These are phyloP conservation scores for Doryteuthis pealeii DNA, from an alignment of 1,140 invertebrate species.

Conservation along the genomic window DNA sequence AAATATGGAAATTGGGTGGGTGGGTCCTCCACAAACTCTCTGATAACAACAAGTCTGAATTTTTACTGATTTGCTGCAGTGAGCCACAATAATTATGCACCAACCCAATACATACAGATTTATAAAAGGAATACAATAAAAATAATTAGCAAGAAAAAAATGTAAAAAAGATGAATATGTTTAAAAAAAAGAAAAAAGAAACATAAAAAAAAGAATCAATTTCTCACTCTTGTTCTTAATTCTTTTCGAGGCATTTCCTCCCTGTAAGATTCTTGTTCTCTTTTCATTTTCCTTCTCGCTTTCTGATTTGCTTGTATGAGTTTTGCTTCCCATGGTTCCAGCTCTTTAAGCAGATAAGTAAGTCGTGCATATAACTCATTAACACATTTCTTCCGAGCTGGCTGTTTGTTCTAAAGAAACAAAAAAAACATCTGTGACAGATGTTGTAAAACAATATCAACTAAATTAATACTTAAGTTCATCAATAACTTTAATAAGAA, in stretches of 20 bases:
- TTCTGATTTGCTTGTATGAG: slow-evolving; percentile 36
- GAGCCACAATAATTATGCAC: too few species aligned
- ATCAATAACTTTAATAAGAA: background rate
- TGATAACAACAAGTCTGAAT: too few species aligned
- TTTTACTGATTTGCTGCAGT: too few species aligned
- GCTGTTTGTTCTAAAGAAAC: slow-evolving; percentile 3
- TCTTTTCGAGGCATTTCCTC: slow-evolving; percentile 21
- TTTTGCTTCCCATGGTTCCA: slow-evolving; percentile 48
- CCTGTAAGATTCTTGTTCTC: slow-evolving; percentile 42
- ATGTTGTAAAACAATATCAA: background rate
- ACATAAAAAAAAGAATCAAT: too few species aligned
- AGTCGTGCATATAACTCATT: slow-evolving; percentile 46
- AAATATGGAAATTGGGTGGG: too few species aligned
- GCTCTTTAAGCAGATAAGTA: slow-evolving; percentile 42
- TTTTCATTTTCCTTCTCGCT: slow-evolving; percentile 40
- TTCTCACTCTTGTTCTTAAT: background rate
- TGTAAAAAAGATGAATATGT: too few species aligned
- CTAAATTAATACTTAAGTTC: background rate
- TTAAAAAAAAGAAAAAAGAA: too few species aligned
- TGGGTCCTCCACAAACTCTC: too few species aligned
- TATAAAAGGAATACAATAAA: too few species aligned
- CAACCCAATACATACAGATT: too few species aligned
- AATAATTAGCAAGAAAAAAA: too few species aligned
- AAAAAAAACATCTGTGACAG: slow-evolving; percentile 15
- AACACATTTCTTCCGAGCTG: slow-evolving; percentile 40